Percentiles rank a stretch among this genome's conserved stretches.
Conservation (phyloP, 2,888 invertebrate species). For the Eupithecia centaureata region DNA sequence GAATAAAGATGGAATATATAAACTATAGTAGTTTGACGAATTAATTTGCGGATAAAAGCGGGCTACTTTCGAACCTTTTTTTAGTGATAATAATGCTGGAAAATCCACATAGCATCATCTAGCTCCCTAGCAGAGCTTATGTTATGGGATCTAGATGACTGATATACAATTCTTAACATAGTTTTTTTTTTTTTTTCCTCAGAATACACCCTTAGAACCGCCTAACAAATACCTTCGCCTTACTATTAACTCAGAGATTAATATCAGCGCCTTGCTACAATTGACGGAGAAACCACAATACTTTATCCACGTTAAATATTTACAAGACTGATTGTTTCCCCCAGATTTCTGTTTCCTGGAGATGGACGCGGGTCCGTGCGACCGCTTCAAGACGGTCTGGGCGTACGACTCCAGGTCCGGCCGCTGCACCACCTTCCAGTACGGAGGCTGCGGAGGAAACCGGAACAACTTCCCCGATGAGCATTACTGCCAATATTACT, state of each 20-base stretch:
- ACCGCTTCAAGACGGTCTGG: slow-evolving; percentile 84
- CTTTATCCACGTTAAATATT: neutral
- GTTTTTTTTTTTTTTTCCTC: too few relatives aligned
- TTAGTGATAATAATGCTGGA: too few relatives aligned
- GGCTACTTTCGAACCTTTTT: too few relatives aligned
- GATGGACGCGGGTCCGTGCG: slow-evolving; percentile 88
- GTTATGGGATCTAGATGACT: too few relatives aligned
- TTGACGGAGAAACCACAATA: neutral
- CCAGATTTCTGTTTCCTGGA: slow-evolving; percentile 88
- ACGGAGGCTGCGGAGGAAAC: slow-evolving; percentile 93
- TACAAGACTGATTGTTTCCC: neutral
- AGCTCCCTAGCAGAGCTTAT: too few relatives aligned
- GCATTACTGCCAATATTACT: slow-evolving; percentile 88
- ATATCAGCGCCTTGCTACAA: neutral
- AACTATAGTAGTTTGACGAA: too few relatives aligned
- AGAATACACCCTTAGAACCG: too few relatives aligned
- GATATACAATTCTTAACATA: too few relatives aligned
- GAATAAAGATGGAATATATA: too few relatives aligned
- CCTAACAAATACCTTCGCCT: too few relatives aligned
- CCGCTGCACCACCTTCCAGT: slow-evolving; percentile 90
- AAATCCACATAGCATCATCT: too few relatives aligned
- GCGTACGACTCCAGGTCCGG: slow-evolving; percentile 89
- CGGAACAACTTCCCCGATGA: slow-evolving; percentile 89
- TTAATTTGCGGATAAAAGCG: too few relatives aligned
- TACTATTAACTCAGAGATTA: neutral